Conservation (phyloP, 2,113 vertebrate species). For the Macquaria ambigua region DNA sequence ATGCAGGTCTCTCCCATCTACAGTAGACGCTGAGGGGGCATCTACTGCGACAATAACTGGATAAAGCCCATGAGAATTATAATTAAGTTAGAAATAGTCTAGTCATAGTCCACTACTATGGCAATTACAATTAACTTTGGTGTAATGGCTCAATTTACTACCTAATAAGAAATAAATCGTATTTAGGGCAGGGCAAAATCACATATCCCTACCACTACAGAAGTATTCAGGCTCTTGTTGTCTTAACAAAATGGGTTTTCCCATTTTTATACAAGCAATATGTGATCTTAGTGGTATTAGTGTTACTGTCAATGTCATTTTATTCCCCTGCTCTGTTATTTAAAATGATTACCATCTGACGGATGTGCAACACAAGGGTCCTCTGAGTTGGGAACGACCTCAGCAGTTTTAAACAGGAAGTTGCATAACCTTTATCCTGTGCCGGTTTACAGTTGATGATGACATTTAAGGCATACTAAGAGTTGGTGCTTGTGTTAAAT, state of each 20-base stretch:
- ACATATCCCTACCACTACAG: background rate
- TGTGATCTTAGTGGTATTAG: no score
- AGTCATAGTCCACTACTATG: background rate
- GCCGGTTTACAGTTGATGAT: background rate
- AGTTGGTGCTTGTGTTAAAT: background rate
- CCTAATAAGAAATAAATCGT: background rate
- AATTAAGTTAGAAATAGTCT: background rate
- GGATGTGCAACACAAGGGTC: background rate
- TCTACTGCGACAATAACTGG: background rate
- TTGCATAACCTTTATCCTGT: slow-evolving; percentile 57
- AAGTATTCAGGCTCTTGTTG: background rate
- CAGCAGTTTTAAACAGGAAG: slow-evolving; percentile 62
- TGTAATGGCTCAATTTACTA: background rate
- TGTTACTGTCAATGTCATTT: background rate
- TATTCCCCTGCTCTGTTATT: background rate
- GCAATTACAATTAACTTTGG: background rate
- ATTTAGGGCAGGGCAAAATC: background rate
- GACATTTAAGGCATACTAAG: background rate
- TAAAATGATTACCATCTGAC: background rate
- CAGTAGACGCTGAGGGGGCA: no score
- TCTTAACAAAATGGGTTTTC: background rate
- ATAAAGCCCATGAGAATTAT: background rate
- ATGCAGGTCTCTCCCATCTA: background rate
- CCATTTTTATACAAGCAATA: background rate
- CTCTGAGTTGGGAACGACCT: background rate